Evolutionary conservation across 2,797 vertebrate genomes (phyloP), one percentile per base, ranked within the genome.

Genomic region (Melanotaenia nigrans): DNA sequence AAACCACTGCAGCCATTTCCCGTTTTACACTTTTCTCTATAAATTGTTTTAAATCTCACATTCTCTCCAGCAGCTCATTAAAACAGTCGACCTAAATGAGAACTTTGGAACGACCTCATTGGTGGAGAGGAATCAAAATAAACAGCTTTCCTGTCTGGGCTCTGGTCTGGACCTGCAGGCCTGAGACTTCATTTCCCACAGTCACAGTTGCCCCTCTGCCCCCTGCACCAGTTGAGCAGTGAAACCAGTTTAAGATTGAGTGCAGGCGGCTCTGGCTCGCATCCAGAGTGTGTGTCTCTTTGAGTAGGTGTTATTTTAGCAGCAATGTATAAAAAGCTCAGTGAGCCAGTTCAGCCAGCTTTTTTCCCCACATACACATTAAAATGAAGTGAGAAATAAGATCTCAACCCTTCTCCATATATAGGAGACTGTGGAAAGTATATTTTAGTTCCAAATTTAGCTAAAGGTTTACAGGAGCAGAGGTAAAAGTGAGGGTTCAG

Each of bases 231-330:
- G 66, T 12, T 24, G 42, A 58, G 73, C 69, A n/a, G 74, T 24
- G 60, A 40, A 82, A 79, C 70, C 73, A 33, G 78, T 64, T 72
- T 45, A 6, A 71, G 75, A 78, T 47, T 5, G 42, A 76, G 47
- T 28, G 73, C 73, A 71, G 77, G 61, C 66, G 30, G 56, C 54
- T 47, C 77, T 85, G 85, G 84, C 75, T 57, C 51, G 0, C 9
- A 0, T 81, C 74, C 86, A 81, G 69, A 35, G 60, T 4, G 62
- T 72, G 68, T 67, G 76, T 61, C 72, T 81, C 49, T 47, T 45
- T 0, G 25, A 78, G 68, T 54, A 61, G 78, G 66, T 78, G 77
- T 83, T 82, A 75, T 85, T 89, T 68, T 57, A 84, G 71, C 64
- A 51, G 71, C 33, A 7, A 45, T 16, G 9, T 71, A 3, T 68